Evolutionary conservation across 2,888 invertebrate species (phyloP).

Genomic region (Dioctria rufipes): DNA sequence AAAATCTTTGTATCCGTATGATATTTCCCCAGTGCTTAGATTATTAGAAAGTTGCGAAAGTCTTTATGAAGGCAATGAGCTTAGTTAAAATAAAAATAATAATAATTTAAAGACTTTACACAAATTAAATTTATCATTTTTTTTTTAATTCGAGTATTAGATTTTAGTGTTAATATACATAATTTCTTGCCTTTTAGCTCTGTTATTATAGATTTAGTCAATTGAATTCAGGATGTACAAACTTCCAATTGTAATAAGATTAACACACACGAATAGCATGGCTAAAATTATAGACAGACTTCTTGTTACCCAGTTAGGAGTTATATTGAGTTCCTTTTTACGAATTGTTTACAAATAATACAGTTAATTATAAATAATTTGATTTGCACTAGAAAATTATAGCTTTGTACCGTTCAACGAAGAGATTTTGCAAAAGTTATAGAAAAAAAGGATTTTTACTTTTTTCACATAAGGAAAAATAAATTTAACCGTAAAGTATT

Average conservation of each 20-base stretch:
- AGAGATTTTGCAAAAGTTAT: too few relatives aligned
- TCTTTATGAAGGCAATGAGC: slow-evolving; percentile 87
- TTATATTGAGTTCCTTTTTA: slow-evolving; percentile 6
- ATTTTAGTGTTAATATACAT: slow-evolving; percentile 13
- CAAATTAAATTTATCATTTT: slow-evolving; percentile 27
- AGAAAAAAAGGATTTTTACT: too few relatives aligned
- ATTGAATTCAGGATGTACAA: slow-evolving; percentile 22
- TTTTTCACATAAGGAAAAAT: too few relatives aligned
- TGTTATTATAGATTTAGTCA: slow-evolving; percentile 19
- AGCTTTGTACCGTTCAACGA: too few relatives aligned
- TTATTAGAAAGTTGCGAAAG: slow-evolving; percentile 88
- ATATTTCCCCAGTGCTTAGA: slow-evolving; percentile 89
- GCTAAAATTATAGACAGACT: background rate
- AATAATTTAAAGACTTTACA: slow-evolving; percentile 33
- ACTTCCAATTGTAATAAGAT: background rate
- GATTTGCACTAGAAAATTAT: too few relatives aligned
- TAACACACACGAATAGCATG: too few relatives aligned
- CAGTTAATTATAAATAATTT: background rate
- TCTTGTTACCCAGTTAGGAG: slow-evolving; percentile 15
- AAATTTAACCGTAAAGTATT: too few relatives aligned
- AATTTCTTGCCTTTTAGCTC: slow-evolving; percentile 41
- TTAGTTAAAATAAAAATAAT: slow-evolving; percentile 73
- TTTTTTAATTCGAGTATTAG: slow-evolving; percentile 18
- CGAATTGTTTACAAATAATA: background rate
- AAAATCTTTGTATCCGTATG: slow-evolving; percentile 89